A percentile compares a stretch with the other conserved stretches of the same genome.
These are phyloP conservation scores for Drosophila greeni DNA, from an alignment of 2,888 invertebrate genomes.

Conservation along the genomic window DNA sequence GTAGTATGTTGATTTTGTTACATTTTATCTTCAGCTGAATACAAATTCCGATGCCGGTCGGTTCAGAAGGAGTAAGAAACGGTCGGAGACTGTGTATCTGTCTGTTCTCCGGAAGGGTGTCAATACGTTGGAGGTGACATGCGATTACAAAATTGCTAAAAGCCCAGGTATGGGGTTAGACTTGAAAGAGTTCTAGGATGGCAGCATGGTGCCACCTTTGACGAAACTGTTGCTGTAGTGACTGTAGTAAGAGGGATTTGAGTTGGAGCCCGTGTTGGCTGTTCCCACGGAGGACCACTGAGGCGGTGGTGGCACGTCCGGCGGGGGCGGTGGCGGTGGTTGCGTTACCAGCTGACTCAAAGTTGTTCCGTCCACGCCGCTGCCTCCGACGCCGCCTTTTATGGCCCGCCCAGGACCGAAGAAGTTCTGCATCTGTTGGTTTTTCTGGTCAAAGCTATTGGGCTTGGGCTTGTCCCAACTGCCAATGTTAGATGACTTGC, in stretches of 20 bases:
- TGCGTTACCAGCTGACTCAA: conserved; percentile 2
- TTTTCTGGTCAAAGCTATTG: conserved; percentile 10
- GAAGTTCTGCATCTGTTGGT: conserved; percentile 37
- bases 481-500: conserved; percentile 35
- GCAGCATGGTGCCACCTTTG: conserved; percentile 49
- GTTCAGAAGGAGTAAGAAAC: conserved; percentile 1
- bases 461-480: conserved; percentile 39
- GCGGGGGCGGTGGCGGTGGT: conserved; percentile 18
- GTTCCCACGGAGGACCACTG: conserved; percentile 1
- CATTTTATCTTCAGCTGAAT: conserved; percentile 22
- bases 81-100: neutral
- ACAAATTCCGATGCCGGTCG: conserved; percentile 25
- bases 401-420: conserved; percentile 63
- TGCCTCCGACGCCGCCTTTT: conserved; percentile 38
- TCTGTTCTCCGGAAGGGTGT: neutral
- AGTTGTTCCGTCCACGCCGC: neutral
- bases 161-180: conserved; percentile 31
- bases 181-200: conserved; percentile 48
- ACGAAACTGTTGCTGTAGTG: conserved; percentile 53
- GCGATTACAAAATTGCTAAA: conserved; percentile 30
- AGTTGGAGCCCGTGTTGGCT: conserved; percentile 17
- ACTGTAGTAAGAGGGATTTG: conserved; percentile 41
- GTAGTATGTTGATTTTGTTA: conserved; percentile 23
- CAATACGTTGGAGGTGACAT: conserved; percentile 1
- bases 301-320: conserved; percentile 7